phyloP scores from a whole-genome alignment of 2,888 invertebrate genomes.

The Archips crataeganus region DNA sequence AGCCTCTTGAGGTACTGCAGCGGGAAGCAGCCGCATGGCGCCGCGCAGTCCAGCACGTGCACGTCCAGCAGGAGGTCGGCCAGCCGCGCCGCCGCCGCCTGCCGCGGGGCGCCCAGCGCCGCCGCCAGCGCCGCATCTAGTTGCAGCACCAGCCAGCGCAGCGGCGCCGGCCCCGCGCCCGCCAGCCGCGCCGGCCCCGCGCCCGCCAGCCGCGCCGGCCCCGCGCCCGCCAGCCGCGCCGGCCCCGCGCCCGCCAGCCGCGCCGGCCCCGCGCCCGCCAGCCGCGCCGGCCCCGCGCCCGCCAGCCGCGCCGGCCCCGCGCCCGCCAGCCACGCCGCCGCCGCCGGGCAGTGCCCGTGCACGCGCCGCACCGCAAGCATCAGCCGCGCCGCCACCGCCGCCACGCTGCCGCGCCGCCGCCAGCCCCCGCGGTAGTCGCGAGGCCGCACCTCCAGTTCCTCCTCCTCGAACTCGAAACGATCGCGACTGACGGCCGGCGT shows the following conservation, averaged over 20 bases:
- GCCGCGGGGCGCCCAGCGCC: background rate
- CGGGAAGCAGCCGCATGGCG: slow-evolving; percentile 37
- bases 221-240: slow-evolving; percentile 15
- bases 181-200: too few relatives aligned
- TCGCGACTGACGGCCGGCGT: background rate
- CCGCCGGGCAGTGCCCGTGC: slow-evolving; percentile 19
- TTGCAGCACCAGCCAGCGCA: slow-evolving; percentile 6
- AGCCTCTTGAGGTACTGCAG: slow-evolving; percentile 30
- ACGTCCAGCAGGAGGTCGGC: slow-evolving; percentile 30
- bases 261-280: too few relatives aligned
- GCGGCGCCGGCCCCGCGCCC: background rate
- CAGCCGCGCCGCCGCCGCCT: background rate
- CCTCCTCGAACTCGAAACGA: slow-evolving; percentile 4
- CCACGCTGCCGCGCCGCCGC: slow-evolving; percentile 13
- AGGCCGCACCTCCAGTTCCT: background rate
- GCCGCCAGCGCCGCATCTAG: slow-evolving; percentile 15
- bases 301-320: background rate
- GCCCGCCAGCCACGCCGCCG: too few relatives aligned
- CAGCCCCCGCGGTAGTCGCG: background rate
- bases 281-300: background rate
- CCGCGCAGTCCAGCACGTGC: slow-evolving; percentile 32
- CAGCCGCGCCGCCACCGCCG: slow-evolving; percentile 19
- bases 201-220: slow-evolving; percentile 3
- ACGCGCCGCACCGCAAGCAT: slow-evolving; percentile 12
- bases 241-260: slow-evolving; percentile 21